phyloP scores from a whole-genome alignment of 92 coral and sea anemone genomes.

The Epizoanthus scotinus region DNA sequence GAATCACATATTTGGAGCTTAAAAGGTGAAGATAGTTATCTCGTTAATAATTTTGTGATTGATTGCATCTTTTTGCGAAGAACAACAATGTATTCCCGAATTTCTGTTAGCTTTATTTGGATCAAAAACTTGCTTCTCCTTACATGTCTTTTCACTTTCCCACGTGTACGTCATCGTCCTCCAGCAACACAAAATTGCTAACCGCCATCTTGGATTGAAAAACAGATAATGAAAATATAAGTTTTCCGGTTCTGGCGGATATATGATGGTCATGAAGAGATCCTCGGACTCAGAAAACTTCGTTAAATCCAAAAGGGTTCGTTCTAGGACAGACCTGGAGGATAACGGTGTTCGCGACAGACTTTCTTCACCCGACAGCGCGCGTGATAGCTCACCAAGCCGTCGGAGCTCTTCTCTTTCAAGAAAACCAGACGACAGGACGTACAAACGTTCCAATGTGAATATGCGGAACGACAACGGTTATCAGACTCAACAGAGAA shows the following conservation, averaged over 20 bases:
- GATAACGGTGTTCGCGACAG: conserved; percentile 93
- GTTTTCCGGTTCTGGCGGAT: conserved; percentile 83
- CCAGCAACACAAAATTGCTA: conserved; percentile 59
- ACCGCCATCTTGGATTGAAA: conserved; percentile 92
- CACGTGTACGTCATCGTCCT: conserved; percentile 96
- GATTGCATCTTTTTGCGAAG: neutral
- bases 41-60: neutral
- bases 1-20: neutral
- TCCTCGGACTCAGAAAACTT: conserved; percentile 98
- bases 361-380: conserved; percentile 96
- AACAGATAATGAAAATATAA: conserved; percentile 64
- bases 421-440: conserved; percentile 86
- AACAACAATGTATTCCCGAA: neutral
- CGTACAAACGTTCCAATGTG: conserved; percentile 89
- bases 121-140: conserved; percentile 52
- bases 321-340: conserved; percentile 86
- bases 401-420: conserved; percentile 96
- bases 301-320: conserved; percentile 89
- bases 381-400: conserved; percentile 96
- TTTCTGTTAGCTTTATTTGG: neutral
- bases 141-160: conserved; percentile 51
- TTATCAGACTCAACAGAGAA: conserved; percentile 79
- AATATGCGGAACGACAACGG: conserved; percentile 93
- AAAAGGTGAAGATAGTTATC: neutral
- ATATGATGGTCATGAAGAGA: conserved; percentile 99